Evolutionary conservation across 2,113 vertebrate species (phyloP), one percentile per base, ranked within the genome.

Genomic region (Hiodon alosoides): DNA sequence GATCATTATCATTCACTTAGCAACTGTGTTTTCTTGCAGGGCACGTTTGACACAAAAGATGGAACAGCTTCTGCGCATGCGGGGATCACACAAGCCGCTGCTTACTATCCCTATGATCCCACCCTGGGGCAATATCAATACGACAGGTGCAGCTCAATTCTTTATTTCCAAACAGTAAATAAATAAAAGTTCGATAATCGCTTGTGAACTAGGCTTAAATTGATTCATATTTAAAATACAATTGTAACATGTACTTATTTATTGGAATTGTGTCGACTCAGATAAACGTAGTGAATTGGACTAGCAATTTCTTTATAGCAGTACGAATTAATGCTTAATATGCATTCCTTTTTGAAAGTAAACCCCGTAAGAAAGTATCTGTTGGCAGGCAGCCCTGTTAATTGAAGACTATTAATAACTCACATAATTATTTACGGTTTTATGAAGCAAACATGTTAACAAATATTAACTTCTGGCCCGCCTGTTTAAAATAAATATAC

Each of bases 81-180:
- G 77, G 93, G 95, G 52, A 94, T 98, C 71, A 88, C 94, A 6
- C 95, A 95, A 69, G 93, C 96, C 11, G 87, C 94, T 75, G 93
- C 95, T 65, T 98, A 98, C 87, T 98, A 97, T 78, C 95, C 95
- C 0, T 98, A 98, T 61, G 96, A 98, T 89, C 94, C 94, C 4
- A 92, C 94, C 4, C 84, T 98, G 88, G 93, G 95, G 87, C 96
- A 98, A 88, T 98, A 97, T 82, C 94, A 97, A 31, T 98, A 98
- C 57, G 95, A 98, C 95, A 98, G 96, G 96, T 98, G 92, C 60
- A 80, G 76, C 67, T 62, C 50, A 59, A 69, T 62, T 54, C 57
- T 60, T 69, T 16, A 46, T 70, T 57, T 79, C 67, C 58, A n/a
- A 67, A 59, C 65, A 51, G 4, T 59, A 58, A 50, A 16, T 5